Evolutionary conservation across 1,140 invertebrate species (phyloP).

Genomic region (Venturia canescens): DNA sequence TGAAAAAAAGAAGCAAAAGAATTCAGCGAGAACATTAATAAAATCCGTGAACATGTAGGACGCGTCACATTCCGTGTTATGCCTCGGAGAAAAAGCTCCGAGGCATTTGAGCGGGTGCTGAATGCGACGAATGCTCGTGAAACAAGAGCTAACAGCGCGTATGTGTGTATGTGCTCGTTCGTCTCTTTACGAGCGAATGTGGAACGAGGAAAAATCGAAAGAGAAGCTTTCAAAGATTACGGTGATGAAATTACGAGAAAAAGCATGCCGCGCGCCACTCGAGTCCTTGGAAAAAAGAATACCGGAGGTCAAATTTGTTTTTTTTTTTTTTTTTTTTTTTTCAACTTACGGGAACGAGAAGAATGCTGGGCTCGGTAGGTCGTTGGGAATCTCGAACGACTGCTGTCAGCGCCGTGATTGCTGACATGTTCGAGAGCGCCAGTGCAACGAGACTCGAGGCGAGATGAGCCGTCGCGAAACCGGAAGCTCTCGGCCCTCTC

Average conservation of each 20-base stretch:
- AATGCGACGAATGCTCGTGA: conserved; percentile 35
- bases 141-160: conserved; percentile 17
- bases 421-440: conserved; percentile 73
- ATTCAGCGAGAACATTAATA: conserved; percentile 26
- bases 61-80: conserved; percentile 25
- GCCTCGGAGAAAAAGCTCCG: conserved; percentile 25
- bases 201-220: conserved; percentile 26
- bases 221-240: not conserved
- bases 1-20: not conserved
- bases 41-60: conserved; percentile 44
- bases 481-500: conserved; percentile 56
- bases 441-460: conserved; percentile 72
- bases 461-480: conserved; percentile 71
- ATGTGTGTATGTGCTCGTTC: not conserved
- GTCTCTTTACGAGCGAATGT: conserved; percentile 34
- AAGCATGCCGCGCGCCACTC: not conserved
- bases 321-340: not conserved
- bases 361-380: conserved; percentile 59
- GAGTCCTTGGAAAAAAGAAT: not conserved
- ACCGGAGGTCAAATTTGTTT: not conserved
- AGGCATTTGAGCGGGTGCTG: conserved; percentile 18
- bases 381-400: conserved; percentile 73
- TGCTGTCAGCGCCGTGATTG: conserved; percentile 73
- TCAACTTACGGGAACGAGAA: conserved; percentile 39
- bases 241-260: not conserved